A percentile compares a stretch with the other conserved stretches of the same genome.
These are phyloP conservation scores for Emys orbicularis DNA, from an alignment of 2,797 vertebrate genomes.

Conservation along the genomic window DNA sequence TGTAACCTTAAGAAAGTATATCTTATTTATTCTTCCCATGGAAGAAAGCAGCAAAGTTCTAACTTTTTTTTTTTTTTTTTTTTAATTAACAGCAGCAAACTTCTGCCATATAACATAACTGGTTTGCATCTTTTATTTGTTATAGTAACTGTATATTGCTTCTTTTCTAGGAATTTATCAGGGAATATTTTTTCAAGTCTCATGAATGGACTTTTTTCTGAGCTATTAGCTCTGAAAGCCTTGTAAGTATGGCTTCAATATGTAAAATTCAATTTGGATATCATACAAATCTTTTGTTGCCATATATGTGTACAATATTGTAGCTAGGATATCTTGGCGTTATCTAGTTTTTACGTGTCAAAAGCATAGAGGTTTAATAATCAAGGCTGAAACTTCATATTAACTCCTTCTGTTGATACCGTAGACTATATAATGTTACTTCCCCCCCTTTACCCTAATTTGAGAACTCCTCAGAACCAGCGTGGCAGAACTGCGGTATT, in stretches of 20 bases:
- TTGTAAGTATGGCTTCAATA: conserved; percentile 85
- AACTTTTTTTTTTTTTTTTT: not conserved
- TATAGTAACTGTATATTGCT: not conserved
- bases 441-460: not conserved
- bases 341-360: not conserved
- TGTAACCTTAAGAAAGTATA: not conserved
- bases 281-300: not conserved
- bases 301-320: not conserved
- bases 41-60: not conserved
- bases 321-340: not conserved
- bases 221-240: conserved; percentile 87
- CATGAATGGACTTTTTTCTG: conserved; percentile 87
- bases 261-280: not conserved
- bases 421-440: not conserved
- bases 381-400: not conserved
- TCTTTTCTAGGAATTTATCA: conserved; percentile 88
- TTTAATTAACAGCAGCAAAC: not conserved
- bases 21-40: not conserved
- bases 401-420: not conserved
- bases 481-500: not conserved
- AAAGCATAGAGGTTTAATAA: not conserved
- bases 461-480: not conserved
- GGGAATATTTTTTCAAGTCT: conserved; percentile 95
- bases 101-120: not conserved
- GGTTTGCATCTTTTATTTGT: not conserved